Evolutionary conservation across 2,888 invertebrate species (phyloP), one percentile per base, ranked within the genome.

Genomic region (Apodemia duryi): DNA sequence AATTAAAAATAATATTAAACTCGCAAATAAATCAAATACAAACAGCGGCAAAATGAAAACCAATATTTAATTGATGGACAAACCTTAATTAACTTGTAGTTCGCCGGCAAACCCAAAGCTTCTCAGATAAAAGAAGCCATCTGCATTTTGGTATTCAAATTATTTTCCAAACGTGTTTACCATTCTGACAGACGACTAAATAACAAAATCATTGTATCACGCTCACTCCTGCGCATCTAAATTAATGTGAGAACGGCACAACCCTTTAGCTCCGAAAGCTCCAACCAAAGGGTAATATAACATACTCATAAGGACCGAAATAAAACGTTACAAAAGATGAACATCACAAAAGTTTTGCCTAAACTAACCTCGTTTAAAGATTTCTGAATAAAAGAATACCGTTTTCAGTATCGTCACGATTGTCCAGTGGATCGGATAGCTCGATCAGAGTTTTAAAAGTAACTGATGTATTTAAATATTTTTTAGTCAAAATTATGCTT

Each of bases 21-120:
- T 66, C 66, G 41, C 67, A 63, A 65, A 85, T 84, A 83, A 88
- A 87, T 84, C 79, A 84, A 80, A 77, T 77, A 72, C 77, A 81
- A 81, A 82, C 81, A 85, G 86, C 79, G 78, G 80, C 84, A 80
- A 82, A 86, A 86, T 85, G 84, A 85, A 83, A 86, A 85, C 82
- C 85, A 84, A 90, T 90, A 89, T 90, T 89, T 87, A 91, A 91
- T 91, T 89, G 86, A 91, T 91, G 89, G 85, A 78, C 87, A 84
- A 82, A 88, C 88, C 90, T 91, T 91, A 91, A 91, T 91, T 91
- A 90, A 91, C 91, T 87, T 91, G 91, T 91, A 86, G 86, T 84
- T 84, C 80, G 84, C 81, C 83, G 84, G 69, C 71, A 82, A 78
- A 72, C 76, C 81, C 80, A 79, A 78, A 85, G 81, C 81, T 80